Conservation (phyloP, 37 sponge, comb jelly and placozoan species). For the Beroe ovata region DNA sequence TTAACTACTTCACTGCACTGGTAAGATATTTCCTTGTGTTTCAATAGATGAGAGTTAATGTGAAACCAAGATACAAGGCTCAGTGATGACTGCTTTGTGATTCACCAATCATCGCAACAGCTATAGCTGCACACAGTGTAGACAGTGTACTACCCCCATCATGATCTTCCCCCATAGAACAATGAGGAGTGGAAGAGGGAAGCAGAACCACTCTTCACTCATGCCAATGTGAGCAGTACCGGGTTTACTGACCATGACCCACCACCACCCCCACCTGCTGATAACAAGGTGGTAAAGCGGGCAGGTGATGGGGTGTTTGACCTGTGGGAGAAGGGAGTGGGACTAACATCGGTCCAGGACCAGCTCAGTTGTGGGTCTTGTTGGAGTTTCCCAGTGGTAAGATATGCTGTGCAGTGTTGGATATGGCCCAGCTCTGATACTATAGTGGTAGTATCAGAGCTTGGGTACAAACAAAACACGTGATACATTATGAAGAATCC, state of each 20-base stretch:
- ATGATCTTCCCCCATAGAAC: slow-evolving; percentile 12
- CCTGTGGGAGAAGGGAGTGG: neutral
- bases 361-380: slow-evolving; percentile 4
- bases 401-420: too few relatives aligned
- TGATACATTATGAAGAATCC: too few relatives aligned
- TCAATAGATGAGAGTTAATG: too few relatives aligned
- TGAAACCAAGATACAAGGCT: too few relatives aligned
- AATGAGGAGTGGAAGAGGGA: neutral
- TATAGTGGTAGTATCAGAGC: too few relatives aligned
- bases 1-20: neutral
- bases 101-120: too few relatives aligned
- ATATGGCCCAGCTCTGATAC: too few relatives aligned
- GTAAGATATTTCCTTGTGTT: neutral
- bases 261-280: neutral
- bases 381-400: slow-evolving; percentile 8
- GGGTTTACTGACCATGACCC: neutral
- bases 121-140: too few relatives aligned
- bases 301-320: neutral
- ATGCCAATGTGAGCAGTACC: neutral
- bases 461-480: too few relatives aligned
- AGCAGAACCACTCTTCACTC: neutral
- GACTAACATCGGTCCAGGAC: neutral
- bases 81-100: too few relatives aligned
- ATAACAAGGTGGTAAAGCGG: neutral
- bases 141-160: too few relatives aligned